These are phyloP conservation scores for Intellagama lesueurii DNA, from an alignment of 2,797 vertebrate species.

Conservation along the genomic window DNA sequence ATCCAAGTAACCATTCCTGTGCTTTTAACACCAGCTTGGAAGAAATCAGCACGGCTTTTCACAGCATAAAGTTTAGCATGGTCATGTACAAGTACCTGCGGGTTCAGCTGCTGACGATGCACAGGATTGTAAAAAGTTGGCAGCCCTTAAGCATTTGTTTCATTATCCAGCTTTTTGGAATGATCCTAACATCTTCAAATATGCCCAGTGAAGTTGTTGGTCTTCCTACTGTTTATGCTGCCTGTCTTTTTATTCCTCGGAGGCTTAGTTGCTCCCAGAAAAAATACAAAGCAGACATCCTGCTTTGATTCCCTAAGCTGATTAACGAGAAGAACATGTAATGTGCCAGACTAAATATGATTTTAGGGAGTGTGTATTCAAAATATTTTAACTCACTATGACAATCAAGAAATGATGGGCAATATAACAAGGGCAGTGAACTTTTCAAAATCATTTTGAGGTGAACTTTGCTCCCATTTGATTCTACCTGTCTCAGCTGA, in stretches of 20 bases:
- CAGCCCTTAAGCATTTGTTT: background rate
- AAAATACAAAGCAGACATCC: background rate
- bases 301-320: background rate
- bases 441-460: background rate
- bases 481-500: background rate
- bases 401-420: background rate
- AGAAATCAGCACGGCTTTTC: background rate
- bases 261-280: background rate
- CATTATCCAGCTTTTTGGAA: background rate
- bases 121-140: background rate
- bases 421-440: background rate
- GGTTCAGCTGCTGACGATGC: background rate
- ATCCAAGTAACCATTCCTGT: background rate
- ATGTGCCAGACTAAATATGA: background rate
- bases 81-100: background rate
- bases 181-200: background rate
- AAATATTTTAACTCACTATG: constrained; percentile 3
- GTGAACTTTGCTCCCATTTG: background rate
- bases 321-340: background rate
- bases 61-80: background rate
- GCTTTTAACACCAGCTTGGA: background rate
- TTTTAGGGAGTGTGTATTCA: background rate
- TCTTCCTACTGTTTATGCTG: background rate
- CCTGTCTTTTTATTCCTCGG: background rate
- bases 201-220: background rate